Evolutionary conservation across 2,888 invertebrate genomes (phyloP), one percentile per base, ranked within the genome.

Genomic region (Petrolisthes manimaculis): DNA sequence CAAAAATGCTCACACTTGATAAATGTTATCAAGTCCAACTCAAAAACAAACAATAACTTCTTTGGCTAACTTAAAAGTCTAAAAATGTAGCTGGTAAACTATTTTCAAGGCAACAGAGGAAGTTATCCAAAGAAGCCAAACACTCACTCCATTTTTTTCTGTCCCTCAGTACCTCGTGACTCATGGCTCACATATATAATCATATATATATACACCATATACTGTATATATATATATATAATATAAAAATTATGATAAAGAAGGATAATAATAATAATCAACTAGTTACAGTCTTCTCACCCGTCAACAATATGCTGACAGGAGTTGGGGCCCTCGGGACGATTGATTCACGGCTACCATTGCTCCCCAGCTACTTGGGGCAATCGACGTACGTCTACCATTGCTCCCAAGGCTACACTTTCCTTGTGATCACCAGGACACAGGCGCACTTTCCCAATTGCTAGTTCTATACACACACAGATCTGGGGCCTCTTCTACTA

Each of bases 381-480:
- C 37, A 37, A 37, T 37, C 37, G 37, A 37, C 37, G 37, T 37
- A 37, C 37, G 37, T 37, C 37, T 37, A 37, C 37, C 37, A 37
- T 37, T 37, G 37, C 37, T 37, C 37, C 37, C 37, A 37, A 37
- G 37, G 37, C 37, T 37, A 37, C 37, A 37, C 37, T 37, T 37
- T 37, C 78, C 83, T 81, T 79, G 67, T 77, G 77, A 78, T 83
- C 77, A 82, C 78, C 83, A 87, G 37, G 87, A 87, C 87, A 87
- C 71, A 83, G 84, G 84, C 88, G 71, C 81, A 81, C 84, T 80
- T 61, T 53, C 55, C 84, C 88, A 84, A 84, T 84, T 84, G 84
- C 88, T 88, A 88, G 88, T 88, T 88, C 88, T 88, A 37, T 37
- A 88, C 84, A 88, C 88, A 88, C 88, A 88, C 88, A 83, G 56